phyloP scores from a whole-genome alignment of 2,113 vertebrate genomes.

The Chaetops frenatus region DNA sequence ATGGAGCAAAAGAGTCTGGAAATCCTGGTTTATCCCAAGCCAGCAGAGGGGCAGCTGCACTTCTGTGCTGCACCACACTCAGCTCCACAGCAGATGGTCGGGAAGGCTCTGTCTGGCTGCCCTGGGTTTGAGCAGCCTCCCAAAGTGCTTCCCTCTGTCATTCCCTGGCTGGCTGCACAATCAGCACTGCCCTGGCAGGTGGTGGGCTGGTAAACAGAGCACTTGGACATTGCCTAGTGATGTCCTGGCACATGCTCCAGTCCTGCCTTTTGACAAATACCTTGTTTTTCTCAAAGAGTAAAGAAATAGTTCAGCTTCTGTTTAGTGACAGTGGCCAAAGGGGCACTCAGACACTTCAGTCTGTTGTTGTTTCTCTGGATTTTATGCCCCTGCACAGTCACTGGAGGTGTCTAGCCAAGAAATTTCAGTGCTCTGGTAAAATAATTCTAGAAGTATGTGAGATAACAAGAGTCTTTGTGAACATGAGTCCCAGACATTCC shows the following conservation, averaged over 20 bases:
- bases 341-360: neutral
- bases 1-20: neutral
- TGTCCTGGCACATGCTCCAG: neutral
- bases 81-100: neutral
- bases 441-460: neutral
- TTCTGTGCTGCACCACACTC: neutral
- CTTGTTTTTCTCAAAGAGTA: neutral
- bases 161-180: neutral
- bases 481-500: neutral
- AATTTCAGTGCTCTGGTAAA: neutral
- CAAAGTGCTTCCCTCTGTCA: neutral
- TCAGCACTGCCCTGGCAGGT: neutral
- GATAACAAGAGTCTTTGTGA: neutral
- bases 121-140: neutral
- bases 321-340: neutral
- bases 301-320: neutral
- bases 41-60: neutral
- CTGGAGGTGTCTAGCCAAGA: neutral
- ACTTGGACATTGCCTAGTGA: conserved; percentile 8
- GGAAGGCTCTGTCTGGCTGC: neutral
- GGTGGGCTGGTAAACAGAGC: conserved; percentile 21
- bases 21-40: neutral
- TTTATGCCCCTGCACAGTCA: neutral
- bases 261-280: neutral
- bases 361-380: neutral